Percentiles rank a stretch among this genome's conserved stretches.
phyloP scores from a whole-genome alignment of 1,140 invertebrate species.

The Drosophila pseudoananassae region DNA sequence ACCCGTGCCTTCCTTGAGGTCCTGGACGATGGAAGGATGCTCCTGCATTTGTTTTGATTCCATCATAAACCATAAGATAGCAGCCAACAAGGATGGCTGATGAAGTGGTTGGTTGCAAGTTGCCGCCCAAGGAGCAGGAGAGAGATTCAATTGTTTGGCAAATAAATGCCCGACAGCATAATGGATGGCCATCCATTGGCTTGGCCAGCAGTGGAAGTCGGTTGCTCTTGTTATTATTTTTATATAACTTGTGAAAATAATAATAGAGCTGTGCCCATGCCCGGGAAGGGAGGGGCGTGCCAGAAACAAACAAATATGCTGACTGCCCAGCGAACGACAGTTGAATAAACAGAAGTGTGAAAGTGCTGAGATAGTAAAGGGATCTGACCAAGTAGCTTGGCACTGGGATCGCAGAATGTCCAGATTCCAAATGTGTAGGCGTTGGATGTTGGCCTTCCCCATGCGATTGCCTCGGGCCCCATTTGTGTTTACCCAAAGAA shows the following conservation, averaged over 20 bases:
- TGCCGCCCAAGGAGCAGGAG: constrained; percentile 60
- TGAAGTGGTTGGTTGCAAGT: constrained; percentile 77
- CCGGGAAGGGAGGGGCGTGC: constrained; percentile 15
- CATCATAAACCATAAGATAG: constrained; percentile 80
- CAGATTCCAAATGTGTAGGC: constrained; percentile 22
- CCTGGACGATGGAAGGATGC: constrained; percentile 14
- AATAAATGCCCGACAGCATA: constrained; percentile 80
- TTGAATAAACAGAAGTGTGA: constrained; percentile 81
- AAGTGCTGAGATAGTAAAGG: constrained; percentile 73
- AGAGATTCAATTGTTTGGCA: constrained; percentile 72
- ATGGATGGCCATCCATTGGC: constrained; percentile 52
- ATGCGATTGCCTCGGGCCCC: constrained; percentile 57
- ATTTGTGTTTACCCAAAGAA: constrained; percentile 68
- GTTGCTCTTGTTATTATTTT: constrained; percentile 71
- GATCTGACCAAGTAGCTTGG: constrained; percentile 28
- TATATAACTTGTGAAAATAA: constrained; percentile 82
- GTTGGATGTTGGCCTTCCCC: constrained; percentile 20
- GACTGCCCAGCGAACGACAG: constrained; percentile 59
- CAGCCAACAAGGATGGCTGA: constrained; percentile 64
- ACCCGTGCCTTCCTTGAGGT: constrained; percentile 11
- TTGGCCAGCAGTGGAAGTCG: constrained; percentile 36
- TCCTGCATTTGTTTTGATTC: constrained; percentile 79
- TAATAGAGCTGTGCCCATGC: constrained; percentile 55
- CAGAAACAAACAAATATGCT: constrained; percentile 46
- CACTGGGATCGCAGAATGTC: constrained; percentile 13